A percentile compares a stretch with the other conserved stretches of the same genome.
These are phyloP conservation scores for Nomada hirtipes DNA, from an alignment of 2,888 invertebrate genomes.

Conservation along the genomic window DNA sequence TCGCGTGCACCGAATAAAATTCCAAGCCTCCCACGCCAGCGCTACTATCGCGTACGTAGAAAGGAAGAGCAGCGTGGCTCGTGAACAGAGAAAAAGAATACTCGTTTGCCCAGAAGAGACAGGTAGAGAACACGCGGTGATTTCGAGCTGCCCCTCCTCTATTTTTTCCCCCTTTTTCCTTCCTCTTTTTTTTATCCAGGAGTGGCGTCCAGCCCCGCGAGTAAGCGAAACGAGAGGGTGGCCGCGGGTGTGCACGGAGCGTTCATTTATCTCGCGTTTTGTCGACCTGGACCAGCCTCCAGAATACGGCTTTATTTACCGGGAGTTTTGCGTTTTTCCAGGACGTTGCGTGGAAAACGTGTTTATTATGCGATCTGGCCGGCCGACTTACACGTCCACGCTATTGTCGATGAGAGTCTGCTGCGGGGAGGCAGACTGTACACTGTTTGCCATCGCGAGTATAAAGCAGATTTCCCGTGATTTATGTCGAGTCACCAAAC, in stretches of 20 bases:
- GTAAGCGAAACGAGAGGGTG: constrained; percentile 43
- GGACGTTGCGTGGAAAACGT: constrained; percentile 61
- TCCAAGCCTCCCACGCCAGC: constrained; percentile 30
- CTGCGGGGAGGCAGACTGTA: constrained; percentile 78
- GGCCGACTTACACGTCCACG: constrained; percentile 55
- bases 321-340: constrained; percentile 69
- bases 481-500: constrained; percentile 79
- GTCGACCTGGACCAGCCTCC: constrained; percentile 64
- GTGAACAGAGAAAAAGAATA: constrained; percentile 29
- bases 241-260: constrained; percentile 27
- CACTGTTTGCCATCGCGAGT: constrained; percentile 78
- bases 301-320: constrained; percentile 70
- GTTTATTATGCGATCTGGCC: constrained; percentile 71
- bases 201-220: constrained; percentile 55
- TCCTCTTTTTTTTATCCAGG: constrained; percentile 32
- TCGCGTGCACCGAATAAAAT: constrained; percentile 40
- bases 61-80: not conserved
- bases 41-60: not conserved
- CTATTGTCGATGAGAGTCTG: constrained; percentile 70
- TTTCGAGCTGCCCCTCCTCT: constrained; percentile 22
- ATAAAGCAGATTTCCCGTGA: constrained; percentile 78
- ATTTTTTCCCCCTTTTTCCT: not conserved
- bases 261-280: constrained; percentile 75
- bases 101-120: constrained; percentile 54
- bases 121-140: constrained; percentile 50